phyloP scores from a whole-genome alignment of 1,140 invertebrate species.

The Coelopa frigida region DNA sequence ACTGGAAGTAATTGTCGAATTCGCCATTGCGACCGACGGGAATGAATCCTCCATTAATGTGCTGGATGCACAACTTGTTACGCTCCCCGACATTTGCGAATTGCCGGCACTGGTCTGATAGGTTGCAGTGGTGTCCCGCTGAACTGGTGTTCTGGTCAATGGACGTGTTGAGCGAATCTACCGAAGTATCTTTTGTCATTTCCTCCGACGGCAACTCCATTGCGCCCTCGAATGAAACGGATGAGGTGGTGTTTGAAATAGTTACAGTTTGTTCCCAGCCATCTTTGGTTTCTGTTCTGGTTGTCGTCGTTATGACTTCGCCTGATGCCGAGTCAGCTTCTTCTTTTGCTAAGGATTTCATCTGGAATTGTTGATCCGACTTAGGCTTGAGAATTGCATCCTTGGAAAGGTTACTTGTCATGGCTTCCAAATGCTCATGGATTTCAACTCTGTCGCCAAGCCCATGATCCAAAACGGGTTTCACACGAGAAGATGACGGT shows the following conservation, averaged over 20 bases:
- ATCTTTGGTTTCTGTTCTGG: slow-evolving; percentile 50
- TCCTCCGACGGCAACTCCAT: slow-evolving; percentile 9
- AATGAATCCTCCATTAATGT: slow-evolving; percentile 43
- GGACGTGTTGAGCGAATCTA: slow-evolving; percentile 32
- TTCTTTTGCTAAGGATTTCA: slow-evolving; percentile 26
- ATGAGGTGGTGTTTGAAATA: slow-evolving; percentile 48
- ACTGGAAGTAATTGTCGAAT: slow-evolving; percentile 7
- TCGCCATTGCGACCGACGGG: slow-evolving; percentile 18
- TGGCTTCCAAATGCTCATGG: too few relatives aligned
- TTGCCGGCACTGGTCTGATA: slow-evolving; percentile 71
- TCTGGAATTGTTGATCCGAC: slow-evolving; percentile 45
- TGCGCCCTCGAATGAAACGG: slow-evolving; percentile 21
- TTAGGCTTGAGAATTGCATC: slow-evolving; percentile 48
- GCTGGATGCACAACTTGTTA: slow-evolving; percentile 55
- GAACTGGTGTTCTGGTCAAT: slow-evolving; percentile 55
- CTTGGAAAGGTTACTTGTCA: too few relatives aligned
- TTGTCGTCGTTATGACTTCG: slow-evolving; percentile 39
- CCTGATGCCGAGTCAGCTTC: slow-evolving; percentile 43
- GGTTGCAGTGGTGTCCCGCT: slow-evolving; percentile 70
- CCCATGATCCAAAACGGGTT: too few relatives aligned
- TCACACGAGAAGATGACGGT: too few relatives aligned
- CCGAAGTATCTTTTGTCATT: slow-evolving; percentile 38
- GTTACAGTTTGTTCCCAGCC: slow-evolving; percentile 43
- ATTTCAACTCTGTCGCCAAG: too few relatives aligned
- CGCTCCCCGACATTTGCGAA: slow-evolving; percentile 72